Evolutionary conservation across 53 echinoderm and acorn worm genomes (phyloP), one percentile per base, ranked within the genome.

Genomic region (Mesocentrotus franciscanus): DNA sequence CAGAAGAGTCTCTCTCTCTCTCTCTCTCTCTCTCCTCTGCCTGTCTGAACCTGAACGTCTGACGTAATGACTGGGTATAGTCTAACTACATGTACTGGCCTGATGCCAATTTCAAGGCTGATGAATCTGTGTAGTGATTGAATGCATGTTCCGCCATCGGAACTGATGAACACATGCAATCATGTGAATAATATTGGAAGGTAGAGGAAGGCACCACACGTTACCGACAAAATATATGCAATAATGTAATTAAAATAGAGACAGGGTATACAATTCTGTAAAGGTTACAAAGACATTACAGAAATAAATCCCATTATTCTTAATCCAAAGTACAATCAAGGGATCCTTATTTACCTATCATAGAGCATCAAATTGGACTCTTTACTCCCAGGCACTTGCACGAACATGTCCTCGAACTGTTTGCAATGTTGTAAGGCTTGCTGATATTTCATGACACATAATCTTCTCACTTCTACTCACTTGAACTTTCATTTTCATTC

Each of bases 61-160:
- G 91, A 91, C 91, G 68, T 91, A 35, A 91, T 91, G 87, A 87
- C n/a, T 87, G 58, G 87, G 22, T 56, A 87, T 57, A 58, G 57
- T 9, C 58, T 57, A 12, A 56, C 57, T 34, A 16, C 15, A 78
- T 20, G 6, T 26, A 60, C 34, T 91, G 91, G 91, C 26, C 4
- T 66, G 91, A 0, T 91, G 91, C 91, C 91, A 91, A 91, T 91
- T 91, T 91, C 91, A 91, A 91, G 91, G 91, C 15, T 91, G 36
- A 17, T 27, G 15, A 26, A 16, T 87, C 58, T 58, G n/a, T 24
- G 8, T 57, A 87, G 57, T 87, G 87, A 87, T 87, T 58, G 58
- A 42, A 42, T 36, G 42, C 22, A 22, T 20, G 42, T 39, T 36
- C 42, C 22, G 1, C 36, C 81, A 81, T 18, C 42, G 58, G 58